A percentile compares a stretch with the other conserved stretches of the same genome.
Conservation (phyloP, 2,888 invertebrate species). For the Arge pagana region DNA sequence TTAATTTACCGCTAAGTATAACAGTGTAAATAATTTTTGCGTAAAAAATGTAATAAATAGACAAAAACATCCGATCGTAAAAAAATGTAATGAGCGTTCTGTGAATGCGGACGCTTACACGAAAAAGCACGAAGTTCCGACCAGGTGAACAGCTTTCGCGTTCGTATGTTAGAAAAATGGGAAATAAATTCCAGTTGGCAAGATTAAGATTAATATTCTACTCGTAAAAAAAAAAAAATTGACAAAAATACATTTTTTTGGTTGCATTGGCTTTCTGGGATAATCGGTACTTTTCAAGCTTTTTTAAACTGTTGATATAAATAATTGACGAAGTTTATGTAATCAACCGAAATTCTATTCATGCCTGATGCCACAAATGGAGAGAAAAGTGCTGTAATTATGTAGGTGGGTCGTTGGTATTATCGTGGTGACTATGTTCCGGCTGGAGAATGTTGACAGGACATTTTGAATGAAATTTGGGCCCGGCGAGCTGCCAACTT, state of each 20-base stretch:
- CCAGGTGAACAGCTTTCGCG: slow-evolving; percentile 1
- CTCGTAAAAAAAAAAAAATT: not conserved
- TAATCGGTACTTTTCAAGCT: slow-evolving; percentile 17
- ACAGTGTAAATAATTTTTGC: too few species aligned
- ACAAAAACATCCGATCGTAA: too few species aligned
- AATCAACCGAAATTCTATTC: slow-evolving; percentile 56
- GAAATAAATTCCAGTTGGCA: slow-evolving; percentile 3
- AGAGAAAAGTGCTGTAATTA: slow-evolving; percentile 81
- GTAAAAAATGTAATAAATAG: too few species aligned
- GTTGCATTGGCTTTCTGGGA: slow-evolving; percentile 19
- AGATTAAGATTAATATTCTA: not conserved
- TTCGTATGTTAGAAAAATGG: slow-evolving; percentile 8
- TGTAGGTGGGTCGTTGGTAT: slow-evolving; percentile 81
- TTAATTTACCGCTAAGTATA: too few species aligned
- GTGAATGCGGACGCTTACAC: not conserved
- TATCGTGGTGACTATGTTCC: slow-evolving; percentile 70
- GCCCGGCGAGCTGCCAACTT: slow-evolving; percentile 65
- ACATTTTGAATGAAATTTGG: slow-evolving; percentile 54
- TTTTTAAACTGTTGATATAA: slow-evolving; percentile 25
- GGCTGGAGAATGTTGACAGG: slow-evolving; percentile 47
- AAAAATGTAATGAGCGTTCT: too few species aligned
- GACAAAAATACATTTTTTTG: slow-evolving; percentile 14
- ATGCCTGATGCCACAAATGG: slow-evolving; percentile 80
- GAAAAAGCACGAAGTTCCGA: not conserved
- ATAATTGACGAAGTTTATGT: slow-evolving; percentile 49